Evolutionary conservation across 2,888 invertebrate species (phyloP), one percentile per base, ranked within the genome.

Genomic region (Phoenoteleia sp.): DNA sequence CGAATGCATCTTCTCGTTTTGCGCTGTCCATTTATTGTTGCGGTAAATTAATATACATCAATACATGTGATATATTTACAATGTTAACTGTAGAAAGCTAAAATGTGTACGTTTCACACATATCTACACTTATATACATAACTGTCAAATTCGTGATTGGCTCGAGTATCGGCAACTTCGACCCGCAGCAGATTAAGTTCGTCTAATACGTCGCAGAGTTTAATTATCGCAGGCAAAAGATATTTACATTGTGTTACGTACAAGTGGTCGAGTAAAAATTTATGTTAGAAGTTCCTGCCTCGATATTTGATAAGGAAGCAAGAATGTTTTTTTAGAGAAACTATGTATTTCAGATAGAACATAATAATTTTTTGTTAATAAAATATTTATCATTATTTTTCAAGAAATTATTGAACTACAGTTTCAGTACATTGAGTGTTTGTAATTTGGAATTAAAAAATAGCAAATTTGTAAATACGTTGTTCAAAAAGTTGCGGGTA

Each of bases 101-200:
- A 47, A 17, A 27, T 71, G 71, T 52, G 71, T 52, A 72, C 75
- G 74, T 80, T 75, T 49, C 64, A 66, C 66, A 62, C 66, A 72
- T 69, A 81, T 81, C 77, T 86, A 86, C 82, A 86, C 58, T 80
- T 86, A 86, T 86, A 74, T 86, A 86, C 82, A 86, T 71, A 52
- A 91, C 95, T 95, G 95, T 95, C 94, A 45, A 95, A 95, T 95
- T 95, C 95, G 94, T 95, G 94, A 94, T 95, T n/a, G 94, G 94
- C 95, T 95, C 94, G 95, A 95, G 95, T 95, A 93, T 95, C 95
- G 95, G 94, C 95, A 92, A 71, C 92, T 87, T 82, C 92, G 91
- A 91, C 91, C 92, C 91, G 91, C 91, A 91, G 92, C 91, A 90
- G 17, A 19, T 19, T 19, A 45, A 45, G 1, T 45, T 39, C n/a